Base-by-base conservation (phyloP, 2,888 invertebrate genomes). In the Agriopis marginaria region DNA sequence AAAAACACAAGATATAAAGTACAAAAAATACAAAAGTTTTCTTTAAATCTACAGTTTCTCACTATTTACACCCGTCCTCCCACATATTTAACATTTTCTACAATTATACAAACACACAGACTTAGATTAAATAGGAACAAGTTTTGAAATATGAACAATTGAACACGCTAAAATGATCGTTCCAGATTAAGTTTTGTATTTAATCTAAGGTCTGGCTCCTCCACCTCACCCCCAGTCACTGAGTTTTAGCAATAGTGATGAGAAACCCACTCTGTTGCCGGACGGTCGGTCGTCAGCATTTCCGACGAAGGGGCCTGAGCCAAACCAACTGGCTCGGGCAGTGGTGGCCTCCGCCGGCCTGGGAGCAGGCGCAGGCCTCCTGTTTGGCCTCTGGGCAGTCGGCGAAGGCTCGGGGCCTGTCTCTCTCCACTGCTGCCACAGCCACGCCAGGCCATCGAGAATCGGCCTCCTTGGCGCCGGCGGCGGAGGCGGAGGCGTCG, bases 371-470 rank as follows among this genome's bases (percentile, higher is more conserved):
- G 82, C 74, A 1, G 83, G 78, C 14, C 68, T 72, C 12, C 70
- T 70, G 54, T 68, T 73, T 8, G 89, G 87, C 70, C 84, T 80
- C 9, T 44, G 62, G 8, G 88, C 79, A 1, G 87, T 76, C 0
- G 88, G 78, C 3, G 83, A 77, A 1, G 92, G 81, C 5, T 88
- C 92, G 11, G 94, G 93, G 4, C 84, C 92, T 11, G 95, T 95
- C 47, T 95, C 95, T 59, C 95, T 89, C 95, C 95, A 95, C 77
- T 95, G 94, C 82, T 94, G 94, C 95, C 95, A 95, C 11, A 95
- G 84, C 95, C 95, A 95, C 32, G 95, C 91, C 58, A 95, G 80
- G n/a, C 95, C 95, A 59, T 95, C 95, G 71, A 95, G 77, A 58
- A 95, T 87, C 6, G 96, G 95, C 73, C 84, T 93, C 75, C 92